Evolutionary conservation across 1,140 invertebrate species (phyloP).

Genomic region (Panulirus ornatus): DNA sequence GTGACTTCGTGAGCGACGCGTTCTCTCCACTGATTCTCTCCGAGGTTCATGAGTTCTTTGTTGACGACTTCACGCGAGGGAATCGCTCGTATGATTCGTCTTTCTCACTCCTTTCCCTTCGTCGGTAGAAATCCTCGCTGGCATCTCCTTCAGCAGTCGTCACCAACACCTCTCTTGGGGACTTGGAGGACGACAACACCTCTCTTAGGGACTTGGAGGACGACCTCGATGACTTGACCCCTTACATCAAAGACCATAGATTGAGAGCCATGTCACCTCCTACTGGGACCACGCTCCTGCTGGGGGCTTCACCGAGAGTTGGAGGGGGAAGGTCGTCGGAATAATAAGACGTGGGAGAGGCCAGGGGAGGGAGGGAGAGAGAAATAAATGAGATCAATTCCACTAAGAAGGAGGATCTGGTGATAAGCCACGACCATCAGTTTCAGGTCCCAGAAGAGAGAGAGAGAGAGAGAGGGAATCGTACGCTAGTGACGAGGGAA

Average conservation of each 20-base stretch:
- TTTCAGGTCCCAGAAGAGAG: no score
- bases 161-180: no score
- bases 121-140: no score
- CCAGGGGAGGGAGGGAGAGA: background rate
- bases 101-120: no score
- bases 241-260: background rate
- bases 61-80: no score
- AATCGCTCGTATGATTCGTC: no score
- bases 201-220: background rate
- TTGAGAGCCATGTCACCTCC: background rate
- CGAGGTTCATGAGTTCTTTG: no score
- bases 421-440: no score
- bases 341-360: background rate
- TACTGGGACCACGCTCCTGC: background rate
- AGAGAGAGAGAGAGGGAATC: slow-evolving; percentile 3
- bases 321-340: background rate
- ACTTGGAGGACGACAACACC: background rate
- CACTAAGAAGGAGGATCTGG: background rate
- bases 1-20: no score
- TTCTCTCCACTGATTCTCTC: no score
- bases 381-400: background rate
- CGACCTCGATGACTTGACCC: background rate
- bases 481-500: no score
- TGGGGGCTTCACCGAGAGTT: background rate
- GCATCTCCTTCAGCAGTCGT: no score